Percentiles rank a stretch among this genome's conserved stretches.
Conservation (phyloP, 2,113 vertebrate species). For the Plecturocebus donacophilus region DNA sequence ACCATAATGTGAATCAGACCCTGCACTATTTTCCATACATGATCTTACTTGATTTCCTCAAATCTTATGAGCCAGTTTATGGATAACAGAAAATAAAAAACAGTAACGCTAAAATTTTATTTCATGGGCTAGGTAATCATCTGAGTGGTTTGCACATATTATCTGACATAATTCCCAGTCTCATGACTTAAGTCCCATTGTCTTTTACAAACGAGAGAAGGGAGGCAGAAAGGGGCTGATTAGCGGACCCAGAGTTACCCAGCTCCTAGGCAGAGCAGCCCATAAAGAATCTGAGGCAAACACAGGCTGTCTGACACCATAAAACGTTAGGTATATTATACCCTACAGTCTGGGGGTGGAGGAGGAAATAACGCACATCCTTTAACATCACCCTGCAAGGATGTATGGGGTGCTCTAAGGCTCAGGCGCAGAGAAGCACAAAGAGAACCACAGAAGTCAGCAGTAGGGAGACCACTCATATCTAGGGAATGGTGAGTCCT, state of each 20-base stretch:
- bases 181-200: background rate
- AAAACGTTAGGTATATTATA: too few relatives aligned
- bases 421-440: too few relatives aligned
- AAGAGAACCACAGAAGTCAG: background rate
- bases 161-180: background rate
- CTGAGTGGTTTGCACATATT: background rate
- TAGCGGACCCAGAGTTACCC: fast-evolving
- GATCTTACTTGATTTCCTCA: background rate
- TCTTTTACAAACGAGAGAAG: background rate
- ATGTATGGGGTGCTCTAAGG: background rate
- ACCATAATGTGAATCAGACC: background rate
- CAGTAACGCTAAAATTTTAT: background rate
- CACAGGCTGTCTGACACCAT: background rate
- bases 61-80: background rate
- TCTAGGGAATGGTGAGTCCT: fast-evolving
- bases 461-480: background rate
- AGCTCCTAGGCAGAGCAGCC: background rate
- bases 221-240: background rate
- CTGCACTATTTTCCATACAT: background rate
- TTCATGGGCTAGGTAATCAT: background rate
- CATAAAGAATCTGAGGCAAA: background rate
- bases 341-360: too few relatives aligned
- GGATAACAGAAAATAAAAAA: background rate
- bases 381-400: background rate
- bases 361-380: fast-evolving